These are phyloP conservation scores for Pristionchus fissidentatus DNA, from an alignment of 2,888 invertebrate genomes.

Conservation along the genomic window DNA sequence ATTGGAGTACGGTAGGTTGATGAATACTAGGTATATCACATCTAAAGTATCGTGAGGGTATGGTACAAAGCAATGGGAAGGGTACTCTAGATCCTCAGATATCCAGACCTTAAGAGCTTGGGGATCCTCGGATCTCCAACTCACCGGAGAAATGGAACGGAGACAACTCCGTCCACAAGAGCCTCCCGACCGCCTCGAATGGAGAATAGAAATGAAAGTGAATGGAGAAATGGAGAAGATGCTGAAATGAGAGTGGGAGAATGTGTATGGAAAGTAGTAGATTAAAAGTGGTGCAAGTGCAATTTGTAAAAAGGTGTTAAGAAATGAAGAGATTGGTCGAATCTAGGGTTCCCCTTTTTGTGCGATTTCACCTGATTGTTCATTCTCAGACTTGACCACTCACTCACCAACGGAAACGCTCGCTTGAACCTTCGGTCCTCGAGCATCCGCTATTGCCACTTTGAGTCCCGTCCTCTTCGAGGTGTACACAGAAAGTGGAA, in stretches of 20 bases:
- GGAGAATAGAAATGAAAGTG: neutral
- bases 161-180: neutral
- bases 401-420: too few species aligned
- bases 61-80: neutral
- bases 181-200: slow-evolving; percentile 3
- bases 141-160: neutral
- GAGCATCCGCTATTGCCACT: too few species aligned
- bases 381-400: too few species aligned
- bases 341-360: too few species aligned
- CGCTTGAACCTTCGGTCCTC: too few species aligned
- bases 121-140: neutral
- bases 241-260: neutral
- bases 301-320: too few species aligned
- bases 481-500: too few species aligned
- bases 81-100: neutral
- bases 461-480: too few species aligned
- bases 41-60: neutral
- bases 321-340: too few species aligned
- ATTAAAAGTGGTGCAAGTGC: too few species aligned
- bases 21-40: neutral
- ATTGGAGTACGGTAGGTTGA: neutral
- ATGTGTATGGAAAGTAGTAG: too few species aligned
- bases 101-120: neutral
- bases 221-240: neutral
- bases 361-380: too few species aligned